Base-by-base conservation (phyloP, 2,797 vertebrate species). In the Pampus argenteus region DNA sequence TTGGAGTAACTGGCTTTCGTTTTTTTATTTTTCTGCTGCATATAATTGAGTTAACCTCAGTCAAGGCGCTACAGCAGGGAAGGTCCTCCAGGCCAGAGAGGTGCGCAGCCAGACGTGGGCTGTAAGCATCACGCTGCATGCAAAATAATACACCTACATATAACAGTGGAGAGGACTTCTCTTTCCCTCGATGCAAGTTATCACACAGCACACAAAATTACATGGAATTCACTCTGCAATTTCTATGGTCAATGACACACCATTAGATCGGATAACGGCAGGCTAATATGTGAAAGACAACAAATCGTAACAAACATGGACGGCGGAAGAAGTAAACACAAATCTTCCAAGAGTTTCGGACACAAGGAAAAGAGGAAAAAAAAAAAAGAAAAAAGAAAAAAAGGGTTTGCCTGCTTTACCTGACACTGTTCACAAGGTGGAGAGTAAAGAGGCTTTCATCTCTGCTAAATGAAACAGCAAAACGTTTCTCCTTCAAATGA, bases 231-330 rank as follows among this genome's bases (percentile, higher is more conserved):
- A 65, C 50, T 61, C 40, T 58, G 66, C 56, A 63, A 57, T 61
- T 44, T 7, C 57, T 47, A 14, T 80, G 66, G 77, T 88, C 85
- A 85, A 77, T 63, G 82, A 65, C 65, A 69, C 63, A 7, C 78
- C 47, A 61, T 70, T 78, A 87, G 49, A 66, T 78, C 6, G 17
- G 58, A 79, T 85, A 76, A 87, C 64, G 66, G 58, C 50, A 11
- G 52, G 42, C 62, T 62, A 22, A 76, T 82, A 73, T 58, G 63
- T 71, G 67, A 55, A 72, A 66, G 72, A 67, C 45, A 76, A 71
- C 9, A 68, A 77, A 82, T 68, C 58, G 57, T 5, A 58, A 55
- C 44, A 77, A 44, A 72, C 48, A 59, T 1, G 3, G 52, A 17
- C 25, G 65, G 74, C 15, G 15, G 28, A 36, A 28, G 54, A 61